A percentile compares a stretch with the other conserved stretches of the same genome.
phyloP scores from a whole-genome alignment of 2,113 vertebrate genomes.

The Apus apus region DNA sequence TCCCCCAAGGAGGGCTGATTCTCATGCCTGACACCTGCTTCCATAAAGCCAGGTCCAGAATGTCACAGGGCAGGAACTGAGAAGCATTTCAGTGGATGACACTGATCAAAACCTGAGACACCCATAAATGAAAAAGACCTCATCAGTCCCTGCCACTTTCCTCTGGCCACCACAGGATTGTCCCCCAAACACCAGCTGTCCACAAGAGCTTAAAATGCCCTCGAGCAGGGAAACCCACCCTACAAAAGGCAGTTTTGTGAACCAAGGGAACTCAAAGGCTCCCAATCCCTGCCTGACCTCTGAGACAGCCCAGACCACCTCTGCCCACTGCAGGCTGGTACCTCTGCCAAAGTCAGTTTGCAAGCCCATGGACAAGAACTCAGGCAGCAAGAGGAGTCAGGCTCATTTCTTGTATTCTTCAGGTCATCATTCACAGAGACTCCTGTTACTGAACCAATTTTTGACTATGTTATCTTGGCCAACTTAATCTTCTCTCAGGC shows the following conservation, averaged over 20 bases:
- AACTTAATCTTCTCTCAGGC: constrained; percentile 5
- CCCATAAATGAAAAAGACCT: not conserved
- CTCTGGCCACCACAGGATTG: not conserved
- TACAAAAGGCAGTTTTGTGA: not conserved
- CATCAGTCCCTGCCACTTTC: rapidly evolving
- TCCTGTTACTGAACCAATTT: not conserved
- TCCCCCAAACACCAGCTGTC: not conserved
- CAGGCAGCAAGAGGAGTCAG: not conserved
- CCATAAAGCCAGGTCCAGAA: not conserved
- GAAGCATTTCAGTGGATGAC: not conserved
- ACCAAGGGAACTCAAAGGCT: rapidly evolving
- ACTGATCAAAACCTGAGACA: not conserved
- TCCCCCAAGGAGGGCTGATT: not conserved
- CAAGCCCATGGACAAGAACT: not conserved
- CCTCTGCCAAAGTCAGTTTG: not conserved
- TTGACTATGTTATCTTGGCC: not conserved
- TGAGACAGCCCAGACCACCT: not conserved
- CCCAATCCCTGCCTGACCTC: not conserved
- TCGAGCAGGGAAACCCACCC: rapidly evolving
- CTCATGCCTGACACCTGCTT: not conserved
- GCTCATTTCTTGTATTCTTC: not conserved
- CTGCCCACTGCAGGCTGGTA: rapidly evolving
- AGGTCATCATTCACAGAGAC: not conserved
- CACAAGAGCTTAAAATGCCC: not conserved
- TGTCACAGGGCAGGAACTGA: not conserved